phyloP scores from a whole-genome alignment of 2,888 invertebrate species.

The Craniophora ligustri region DNA sequence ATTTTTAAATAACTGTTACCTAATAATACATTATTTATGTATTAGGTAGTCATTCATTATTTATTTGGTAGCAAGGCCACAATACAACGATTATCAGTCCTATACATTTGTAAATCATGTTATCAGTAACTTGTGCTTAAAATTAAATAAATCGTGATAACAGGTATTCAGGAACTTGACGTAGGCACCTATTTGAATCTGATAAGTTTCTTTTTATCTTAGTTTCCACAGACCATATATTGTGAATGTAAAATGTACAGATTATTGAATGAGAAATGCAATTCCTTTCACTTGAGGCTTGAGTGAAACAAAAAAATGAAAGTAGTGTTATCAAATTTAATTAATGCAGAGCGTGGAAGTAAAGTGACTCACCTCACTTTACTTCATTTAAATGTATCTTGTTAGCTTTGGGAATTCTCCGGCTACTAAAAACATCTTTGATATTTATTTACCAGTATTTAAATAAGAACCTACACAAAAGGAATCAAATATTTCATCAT shows the following conservation, averaged over 20 bases:
- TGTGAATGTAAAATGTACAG: slow-evolving; percentile 10
- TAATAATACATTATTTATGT: neutral
- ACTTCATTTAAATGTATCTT: slow-evolving; percentile 21
- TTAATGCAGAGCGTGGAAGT: slow-evolving; percentile 43
- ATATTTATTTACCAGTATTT: too few species aligned
- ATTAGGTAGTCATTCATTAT: slow-evolving; percentile 25
- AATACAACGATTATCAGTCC: slow-evolving; percentile 1
- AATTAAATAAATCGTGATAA: slow-evolving; percentile 33
- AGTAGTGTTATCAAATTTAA: slow-evolving; percentile 63
- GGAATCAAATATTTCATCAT: too few species aligned
- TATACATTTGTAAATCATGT: neutral
- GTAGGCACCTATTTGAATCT: slow-evolving; percentile 15
- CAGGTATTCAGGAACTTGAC: slow-evolving; percentile 17
- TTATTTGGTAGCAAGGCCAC: slow-evolving; percentile 12
- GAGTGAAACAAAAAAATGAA: slow-evolving; percentile 71
- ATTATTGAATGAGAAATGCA: slow-evolving; percentile 33
- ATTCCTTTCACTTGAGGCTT: slow-evolving; percentile 61
- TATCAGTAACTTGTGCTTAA: slow-evolving; percentile 28
- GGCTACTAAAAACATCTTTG: slow-evolving; percentile 11
- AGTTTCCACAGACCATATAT: neutral
- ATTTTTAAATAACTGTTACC: too few species aligned
- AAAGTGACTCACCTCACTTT: slow-evolving; percentile 28
- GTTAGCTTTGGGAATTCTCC: slow-evolving; percentile 17
- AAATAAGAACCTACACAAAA: too few species aligned
- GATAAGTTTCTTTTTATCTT: slow-evolving; percentile 35